Percentiles rank a stretch among this genome's conserved stretches.
phyloP scores from a whole-genome alignment of 2,113 vertebrate genomes.

The Eublepharis macularius region DNA sequence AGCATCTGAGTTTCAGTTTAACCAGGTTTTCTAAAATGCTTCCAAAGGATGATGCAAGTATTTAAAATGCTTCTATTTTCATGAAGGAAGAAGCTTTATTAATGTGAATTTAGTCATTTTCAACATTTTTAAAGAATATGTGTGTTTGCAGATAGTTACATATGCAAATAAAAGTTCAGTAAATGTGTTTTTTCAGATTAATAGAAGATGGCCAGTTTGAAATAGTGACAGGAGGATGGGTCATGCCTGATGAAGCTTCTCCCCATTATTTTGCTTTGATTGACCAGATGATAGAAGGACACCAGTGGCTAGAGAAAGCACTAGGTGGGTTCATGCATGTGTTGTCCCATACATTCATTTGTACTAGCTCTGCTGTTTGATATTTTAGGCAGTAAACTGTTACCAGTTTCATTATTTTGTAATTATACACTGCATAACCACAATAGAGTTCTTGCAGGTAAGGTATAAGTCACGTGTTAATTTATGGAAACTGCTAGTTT shows the following conservation, averaged over 20 bases:
- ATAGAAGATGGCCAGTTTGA: conserved; percentile 86
- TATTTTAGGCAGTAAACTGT: neutral
- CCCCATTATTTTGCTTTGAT: conserved; percentile 88
- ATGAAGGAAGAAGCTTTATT: neutral
- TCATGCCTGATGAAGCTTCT: conserved; percentile 93
- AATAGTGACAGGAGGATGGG: conserved; percentile 94
- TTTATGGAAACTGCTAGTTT: neutral
- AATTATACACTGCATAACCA: neutral
- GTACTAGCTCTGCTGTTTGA: neutral
- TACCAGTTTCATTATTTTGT: neutral
- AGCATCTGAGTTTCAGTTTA: too few species aligned
- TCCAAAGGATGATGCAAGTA: neutral
- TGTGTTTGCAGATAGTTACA: neutral
- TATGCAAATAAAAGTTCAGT: neutral
- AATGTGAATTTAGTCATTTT: neutral
- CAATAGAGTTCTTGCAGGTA: neutral
- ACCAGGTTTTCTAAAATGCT: neutral
- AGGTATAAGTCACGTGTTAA: neutral
- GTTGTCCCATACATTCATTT: neutral
- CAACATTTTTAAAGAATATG: neutral
- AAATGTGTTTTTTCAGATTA: conserved; percentile 78
- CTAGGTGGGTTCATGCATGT: conserved; percentile 76
- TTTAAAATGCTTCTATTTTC: neutral
- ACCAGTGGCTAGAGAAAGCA: conserved; percentile 91
- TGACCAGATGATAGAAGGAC: conserved; percentile 92